Percentiles rank a stretch among this genome's conserved stretches.
Evolutionary conservation across 2,113 vertebrate genomes (phyloP).

Genomic region (Amblyopsis rosae): DNA sequence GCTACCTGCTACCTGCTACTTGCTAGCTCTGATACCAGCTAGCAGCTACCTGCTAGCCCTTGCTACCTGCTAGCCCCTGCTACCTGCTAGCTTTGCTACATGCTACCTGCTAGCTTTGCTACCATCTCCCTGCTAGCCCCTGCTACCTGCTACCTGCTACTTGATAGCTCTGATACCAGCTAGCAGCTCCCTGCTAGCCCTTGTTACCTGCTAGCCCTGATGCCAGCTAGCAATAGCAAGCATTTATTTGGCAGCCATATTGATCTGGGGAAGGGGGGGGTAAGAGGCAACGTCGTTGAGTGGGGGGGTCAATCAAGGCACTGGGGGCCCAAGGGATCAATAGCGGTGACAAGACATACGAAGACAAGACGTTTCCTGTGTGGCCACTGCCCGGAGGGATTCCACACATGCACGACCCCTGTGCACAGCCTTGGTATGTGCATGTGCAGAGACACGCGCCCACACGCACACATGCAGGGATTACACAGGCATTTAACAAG

Average conservation of each 20-base stretch:
- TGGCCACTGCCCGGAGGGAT: slow-evolving; percentile 9
- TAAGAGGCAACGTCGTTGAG: too few relatives aligned
- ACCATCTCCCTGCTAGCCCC: background rate
- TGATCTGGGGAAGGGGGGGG: slow-evolving; percentile 3
- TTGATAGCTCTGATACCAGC: too few relatives aligned
- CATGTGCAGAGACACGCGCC: background rate
- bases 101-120: background rate
- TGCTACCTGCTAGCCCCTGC: too few relatives aligned
- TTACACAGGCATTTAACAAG: slow-evolving; percentile 71
- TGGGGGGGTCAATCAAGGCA: background rate
- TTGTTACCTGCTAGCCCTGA: background rate
- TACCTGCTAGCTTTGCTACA: background rate
- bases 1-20: too few relatives aligned
- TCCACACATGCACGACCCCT: background rate
- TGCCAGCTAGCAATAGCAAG: background rate
- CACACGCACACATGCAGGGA: slow-evolving; percentile 42
- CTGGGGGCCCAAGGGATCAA: slow-evolving; percentile 19
- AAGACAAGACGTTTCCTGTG: slow-evolving; percentile 48
- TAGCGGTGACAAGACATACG: slow-evolving; percentile 44
- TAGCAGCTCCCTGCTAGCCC: background rate
- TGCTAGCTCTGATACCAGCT: too few relatives aligned
- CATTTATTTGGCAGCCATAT: background rate
- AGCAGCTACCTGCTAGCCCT: too few relatives aligned
- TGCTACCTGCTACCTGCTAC: too few relatives aligned
- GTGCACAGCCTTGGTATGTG: too few relatives aligned